Evolutionary conservation across 2,888 invertebrate species (phyloP).

Genomic region (Tetranychus truncatus): DNA sequence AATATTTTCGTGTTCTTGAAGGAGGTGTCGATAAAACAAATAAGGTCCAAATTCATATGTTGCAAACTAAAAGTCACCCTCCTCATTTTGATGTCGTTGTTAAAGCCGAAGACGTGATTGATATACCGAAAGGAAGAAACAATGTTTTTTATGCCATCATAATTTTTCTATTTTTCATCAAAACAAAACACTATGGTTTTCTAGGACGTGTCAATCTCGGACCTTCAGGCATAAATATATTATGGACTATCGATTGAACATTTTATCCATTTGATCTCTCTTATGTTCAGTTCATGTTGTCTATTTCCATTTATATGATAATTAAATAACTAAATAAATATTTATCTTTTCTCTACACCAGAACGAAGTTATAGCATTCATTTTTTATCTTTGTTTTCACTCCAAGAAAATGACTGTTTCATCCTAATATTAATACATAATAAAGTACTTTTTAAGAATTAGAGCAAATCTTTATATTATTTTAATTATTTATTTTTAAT

Average conservation of each 20-base stretch:
- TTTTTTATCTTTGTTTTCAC: too few species aligned
- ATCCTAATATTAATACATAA: too few species aligned
- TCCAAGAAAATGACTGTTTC: too few species aligned
- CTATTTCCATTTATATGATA: not conserved
- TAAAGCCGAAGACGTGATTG: slow-evolving; percentile 46
- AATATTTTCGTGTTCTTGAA: slow-evolving; percentile 33
- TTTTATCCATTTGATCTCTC: too few species aligned
- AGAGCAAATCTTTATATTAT: too few species aligned
- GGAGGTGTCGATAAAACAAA: slow-evolving; percentile 36
- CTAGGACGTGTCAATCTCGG: slow-evolving; percentile 58
- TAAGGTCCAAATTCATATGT: slow-evolving; percentile 36
- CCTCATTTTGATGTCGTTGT: slow-evolving; percentile 49
- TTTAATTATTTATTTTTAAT: too few species aligned
- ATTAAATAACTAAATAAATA: too few species aligned
- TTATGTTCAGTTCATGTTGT: not conserved
- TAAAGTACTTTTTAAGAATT: too few species aligned
- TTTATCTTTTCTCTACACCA: too few species aligned
- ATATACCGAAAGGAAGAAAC: slow-evolving; percentile 56
- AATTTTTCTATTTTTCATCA: slow-evolving; percentile 57
- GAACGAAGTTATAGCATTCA: too few species aligned
- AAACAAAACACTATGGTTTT: slow-evolving; percentile 51
- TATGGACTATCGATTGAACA: slow-evolving; percentile 31
- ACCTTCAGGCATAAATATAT: slow-evolving; percentile 58
- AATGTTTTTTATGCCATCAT: slow-evolving; percentile 70
- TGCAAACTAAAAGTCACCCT: slow-evolving; percentile 45